Conservation (phyloP, 92 coral and sea anemone genomes). For the Porites rus region DNA sequence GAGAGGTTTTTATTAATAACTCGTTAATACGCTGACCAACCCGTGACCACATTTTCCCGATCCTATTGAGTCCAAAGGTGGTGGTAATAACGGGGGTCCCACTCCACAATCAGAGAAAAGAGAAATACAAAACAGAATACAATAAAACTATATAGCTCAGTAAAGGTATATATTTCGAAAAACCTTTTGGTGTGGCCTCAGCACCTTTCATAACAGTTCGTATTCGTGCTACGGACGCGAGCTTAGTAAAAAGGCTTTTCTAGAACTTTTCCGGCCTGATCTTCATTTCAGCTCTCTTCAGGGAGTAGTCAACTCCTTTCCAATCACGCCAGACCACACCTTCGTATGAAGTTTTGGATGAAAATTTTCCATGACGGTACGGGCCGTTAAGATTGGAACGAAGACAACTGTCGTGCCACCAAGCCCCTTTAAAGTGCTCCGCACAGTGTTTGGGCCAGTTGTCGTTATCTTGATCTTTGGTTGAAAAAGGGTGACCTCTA, state of each 20-base stretch:
- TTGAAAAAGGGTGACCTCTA: slow-evolving; percentile 18
- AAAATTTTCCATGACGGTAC: slow-evolving; percentile 24
- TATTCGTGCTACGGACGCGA: too few species aligned
- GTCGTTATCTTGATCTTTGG: slow-evolving; percentile 57
- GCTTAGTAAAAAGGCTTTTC: not conserved
- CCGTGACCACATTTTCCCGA: too few species aligned
- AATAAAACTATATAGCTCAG: too few species aligned
- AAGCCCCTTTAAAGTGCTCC: slow-evolving; percentile 13
- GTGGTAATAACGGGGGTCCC: too few species aligned
- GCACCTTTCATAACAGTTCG: too few species aligned
- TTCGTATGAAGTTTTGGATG: not conserved
- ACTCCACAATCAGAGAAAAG: too few species aligned
- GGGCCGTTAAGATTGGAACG: slow-evolving; percentile 35
- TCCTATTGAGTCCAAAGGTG: too few species aligned
- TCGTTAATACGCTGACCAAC: too few species aligned
- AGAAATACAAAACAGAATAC: too few species aligned
- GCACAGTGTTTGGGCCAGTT: slow-evolving; percentile 22
- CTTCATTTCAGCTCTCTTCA: slow-evolving; percentile 52
- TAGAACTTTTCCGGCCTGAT: slow-evolving; percentile 11
- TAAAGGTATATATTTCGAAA: too few species aligned
- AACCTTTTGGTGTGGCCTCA: too few species aligned
- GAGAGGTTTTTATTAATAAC: too few species aligned
- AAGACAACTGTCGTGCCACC: slow-evolving; percentile 36
- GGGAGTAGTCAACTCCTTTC: slow-evolving; percentile 40
- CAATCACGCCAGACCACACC: slow-evolving; percentile 31